Base-by-base conservation (phyloP, 1,140 invertebrate genomes). In the Habropoda laboriosa region DNA sequence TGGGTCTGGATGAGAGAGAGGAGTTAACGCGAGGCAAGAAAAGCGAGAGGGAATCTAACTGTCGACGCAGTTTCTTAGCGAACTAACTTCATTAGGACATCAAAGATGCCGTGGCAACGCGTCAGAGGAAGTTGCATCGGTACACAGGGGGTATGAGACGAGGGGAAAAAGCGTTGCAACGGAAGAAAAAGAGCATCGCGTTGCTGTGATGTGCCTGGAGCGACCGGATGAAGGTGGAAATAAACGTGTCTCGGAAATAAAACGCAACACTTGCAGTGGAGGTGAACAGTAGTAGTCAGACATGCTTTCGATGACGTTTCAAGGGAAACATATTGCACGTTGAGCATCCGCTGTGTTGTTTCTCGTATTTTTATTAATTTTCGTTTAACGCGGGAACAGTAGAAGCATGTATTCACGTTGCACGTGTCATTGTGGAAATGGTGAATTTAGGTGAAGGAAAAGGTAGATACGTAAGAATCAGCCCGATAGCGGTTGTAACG, bases 1-100 rank as follows among this genome's bases (percentile, higher is more conserved):
- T n/a, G n/a, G n/a, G n/a, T n/a, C n/a, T n/a, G n/a, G n/a, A n/a
- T n/a, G n/a, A n/a, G n/a, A n/a, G n/a, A n/a, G n/a, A n/a, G n/a
- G n/a, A n/a, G n/a, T n/a, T n/a, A 63, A 63, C n/a, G 24, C 13
- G 53, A 30, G 67, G 42, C 7, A 32, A 61, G 27, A 67, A 53
- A 35, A 40, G 6, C n/a, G 27, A 16, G 58, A 35, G 47, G 12
- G 30, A 73, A 16, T 61, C 73, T 35, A 67, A 51, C 57, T 51
- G 82, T 77, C 85, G 73, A 70, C 60, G 67, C 64, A 85, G 73
- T 86, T 87, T 86, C 83, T 86, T 84, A 80, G 73, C 55, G 68
- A 82, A 81, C 80, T 86, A 85, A 88, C 78, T 88, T 88, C 76
- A 63, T 88, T 86, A 85, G 67, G 58, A 82, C 79, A 88, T 88